Evolutionary conservation across 2,888 invertebrate genomes (phyloP).

Genomic region (Imbricaverruca yamaguchii): DNA sequence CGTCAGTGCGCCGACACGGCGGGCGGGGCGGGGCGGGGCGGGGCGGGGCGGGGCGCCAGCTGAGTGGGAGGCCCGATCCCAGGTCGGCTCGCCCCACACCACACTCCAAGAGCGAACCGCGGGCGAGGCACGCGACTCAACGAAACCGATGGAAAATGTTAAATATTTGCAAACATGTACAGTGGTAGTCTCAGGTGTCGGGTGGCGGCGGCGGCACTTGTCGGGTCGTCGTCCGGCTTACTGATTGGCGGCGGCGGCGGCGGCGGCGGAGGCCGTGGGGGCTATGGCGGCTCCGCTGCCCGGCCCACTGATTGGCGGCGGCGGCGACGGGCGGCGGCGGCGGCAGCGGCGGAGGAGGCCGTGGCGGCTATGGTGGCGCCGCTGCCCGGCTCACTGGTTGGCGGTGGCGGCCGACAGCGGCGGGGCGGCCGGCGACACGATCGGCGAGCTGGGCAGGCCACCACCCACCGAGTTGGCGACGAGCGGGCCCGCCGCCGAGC

Average conservation of each 20-base stretch:
- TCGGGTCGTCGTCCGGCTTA: not conserved
- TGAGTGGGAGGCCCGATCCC: not conserved
- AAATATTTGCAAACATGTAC: slow-evolving; percentile 18
- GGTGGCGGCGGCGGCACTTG: not conserved
- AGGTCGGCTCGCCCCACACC: not conserved
- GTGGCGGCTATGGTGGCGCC: not conserved
- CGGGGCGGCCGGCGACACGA: slow-evolving; percentile 31
- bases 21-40: not conserved
- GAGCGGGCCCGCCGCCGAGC: slow-evolving; percentile 27
- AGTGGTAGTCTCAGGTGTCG: not conserved
- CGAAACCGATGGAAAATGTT: slow-evolving; percentile 16
- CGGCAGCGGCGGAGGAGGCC: slow-evolving; percentile 26
- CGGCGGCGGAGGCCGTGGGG: slow-evolving; percentile 24
- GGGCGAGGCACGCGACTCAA: slow-evolving; percentile 45
- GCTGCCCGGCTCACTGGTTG: not conserved
- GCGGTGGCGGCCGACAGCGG: not conserved
- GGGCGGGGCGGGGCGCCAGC: not conserved
- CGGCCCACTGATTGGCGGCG: slow-evolving; percentile 1
- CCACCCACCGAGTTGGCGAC: slow-evolving; percentile 34
- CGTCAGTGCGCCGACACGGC: not conserved
- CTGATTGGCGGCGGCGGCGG: slow-evolving; percentile 17
- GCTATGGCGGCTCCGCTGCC: not conserved
- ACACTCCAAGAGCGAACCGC: slow-evolving; percentile 51
- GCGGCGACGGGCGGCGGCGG: not conserved
- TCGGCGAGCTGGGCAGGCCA: slow-evolving; percentile 35